These are phyloP conservation scores for Conger conger DNA, from an alignment of 2,113 vertebrate species.

Conservation along the genomic window DNA sequence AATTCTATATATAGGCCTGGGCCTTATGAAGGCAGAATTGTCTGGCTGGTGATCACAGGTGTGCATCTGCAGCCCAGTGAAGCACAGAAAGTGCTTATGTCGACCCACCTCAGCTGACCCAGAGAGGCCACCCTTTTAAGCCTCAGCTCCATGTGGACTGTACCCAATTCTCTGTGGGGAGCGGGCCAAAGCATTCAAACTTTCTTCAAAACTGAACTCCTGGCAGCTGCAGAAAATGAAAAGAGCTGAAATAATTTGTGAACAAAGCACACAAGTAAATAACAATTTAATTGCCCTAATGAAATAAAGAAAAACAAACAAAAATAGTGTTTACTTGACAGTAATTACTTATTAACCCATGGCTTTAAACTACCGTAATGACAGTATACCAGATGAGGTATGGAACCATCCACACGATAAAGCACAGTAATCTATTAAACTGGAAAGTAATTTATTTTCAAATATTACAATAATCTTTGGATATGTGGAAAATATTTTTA, in stretches of 20 bases:
- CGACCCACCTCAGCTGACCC: not conserved
- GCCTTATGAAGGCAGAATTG: conserved; percentile 4
- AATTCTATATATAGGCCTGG: not conserved
- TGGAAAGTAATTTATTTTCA: too few species aligned
- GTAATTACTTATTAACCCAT: too few species aligned
- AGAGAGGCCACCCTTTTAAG: conserved; percentile 14
- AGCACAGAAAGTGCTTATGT: conserved; percentile 22
- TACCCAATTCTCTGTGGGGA: not conserved
- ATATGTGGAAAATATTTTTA: too few species aligned
- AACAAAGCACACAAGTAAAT: not conserved
- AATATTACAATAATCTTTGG: too few species aligned
- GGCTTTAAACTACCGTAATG: too few species aligned
- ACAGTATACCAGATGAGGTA: too few species aligned
- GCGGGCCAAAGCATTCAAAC: not conserved
- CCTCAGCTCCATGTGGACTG: not conserved
- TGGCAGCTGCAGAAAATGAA: not conserved
- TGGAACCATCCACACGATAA: too few species aligned
- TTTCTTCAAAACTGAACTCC: not conserved
- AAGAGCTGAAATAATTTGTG: too few species aligned
- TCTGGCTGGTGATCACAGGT: conserved; percentile 27
- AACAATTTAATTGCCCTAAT: too few species aligned
- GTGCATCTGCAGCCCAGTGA: not conserved
- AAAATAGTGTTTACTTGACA: too few species aligned
- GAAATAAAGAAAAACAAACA: not conserved
- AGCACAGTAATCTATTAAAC: too few species aligned